Evolutionary conservation across 2,113 vertebrate species (phyloP), one percentile per base, ranked within the genome.

Genomic region (Chaetura pelagica): DNA sequence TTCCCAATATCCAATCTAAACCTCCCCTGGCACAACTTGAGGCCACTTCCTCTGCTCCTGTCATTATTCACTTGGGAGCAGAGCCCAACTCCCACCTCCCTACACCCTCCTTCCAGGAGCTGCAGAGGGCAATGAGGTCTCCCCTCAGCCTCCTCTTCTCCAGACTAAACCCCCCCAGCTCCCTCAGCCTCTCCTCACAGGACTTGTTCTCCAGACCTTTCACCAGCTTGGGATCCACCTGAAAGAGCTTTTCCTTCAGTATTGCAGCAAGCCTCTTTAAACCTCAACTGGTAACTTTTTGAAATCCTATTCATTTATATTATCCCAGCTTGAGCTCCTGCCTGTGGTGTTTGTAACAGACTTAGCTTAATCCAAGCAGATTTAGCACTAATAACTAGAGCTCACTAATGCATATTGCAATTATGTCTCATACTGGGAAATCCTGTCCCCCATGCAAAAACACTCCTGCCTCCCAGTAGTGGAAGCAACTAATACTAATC

Each of bases 351-450:
- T 86, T 88, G 79, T 96, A 94, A 95, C 79, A 68, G 93, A 94
- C 5, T 95, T 86, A 88, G 89, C 69, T 90, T 95, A 88, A 95
- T 86, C 87, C 80, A 75, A 95, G 83, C 68, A 94, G 92, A 96
- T 94, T 97, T 96, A 90, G 72, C 68, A 29, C 59, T 96, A 94
- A 89, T 90, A 97, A 92, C 96, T 71, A 67, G 79, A 84, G 88
- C 75, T 94, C 57, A 75, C 75, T 91, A 90, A 96, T 91, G 86
- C 74, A 92, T 68, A 87, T 55, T 89, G 91, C 90, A 87, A 92
- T 90, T 93, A 78, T 6, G 21, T 22, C 67, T 73, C 90, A 80
- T 40, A 79, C 69, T 54, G 59, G 78, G 92, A 94, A 97, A 87
- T 83, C 78, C 87, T 29, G 42, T 35, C n/a, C 74, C 78, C 20